Evolutionary conservation across 1,140 invertebrate species (phyloP).

Genomic region (Dinoponera quadriceps): DNA sequence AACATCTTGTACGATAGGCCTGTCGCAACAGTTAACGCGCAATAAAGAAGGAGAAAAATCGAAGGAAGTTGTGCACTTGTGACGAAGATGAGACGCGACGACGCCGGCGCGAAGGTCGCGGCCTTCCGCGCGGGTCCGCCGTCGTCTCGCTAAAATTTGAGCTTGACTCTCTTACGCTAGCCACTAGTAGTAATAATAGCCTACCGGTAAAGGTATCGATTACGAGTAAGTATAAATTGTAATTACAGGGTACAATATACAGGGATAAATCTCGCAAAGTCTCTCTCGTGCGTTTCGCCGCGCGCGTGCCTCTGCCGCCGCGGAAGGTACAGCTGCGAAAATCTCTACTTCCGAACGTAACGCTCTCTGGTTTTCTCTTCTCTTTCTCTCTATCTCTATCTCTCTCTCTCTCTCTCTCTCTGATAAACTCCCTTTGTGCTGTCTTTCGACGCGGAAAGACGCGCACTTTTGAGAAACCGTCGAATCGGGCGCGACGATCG

Average conservation of each 20-base stretch:
- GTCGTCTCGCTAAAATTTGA: slow-evolving; percentile 80
- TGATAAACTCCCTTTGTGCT: slow-evolving; percentile 17
- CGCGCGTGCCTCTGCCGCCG: slow-evolving; percentile 7
- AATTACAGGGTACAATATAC: slow-evolving; percentile 84
- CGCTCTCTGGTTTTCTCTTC: background rate
- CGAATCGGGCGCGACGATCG: no score
- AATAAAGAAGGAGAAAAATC: slow-evolving; percentile 41
- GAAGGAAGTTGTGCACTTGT: slow-evolving; percentile 72
- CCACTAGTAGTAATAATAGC: slow-evolving; percentile 78
- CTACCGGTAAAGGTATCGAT: slow-evolving; percentile 82
- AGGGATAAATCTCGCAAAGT: slow-evolving; percentile 74
- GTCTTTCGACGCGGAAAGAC: background rate
- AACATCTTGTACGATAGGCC: slow-evolving; percentile 70
- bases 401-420: slow-evolving; percentile 1
- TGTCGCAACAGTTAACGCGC: slow-evolving; percentile 59
- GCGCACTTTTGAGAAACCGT: no score
- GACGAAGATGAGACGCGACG: slow-evolving; percentile 70
- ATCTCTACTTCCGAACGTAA: slow-evolving; percentile 23
- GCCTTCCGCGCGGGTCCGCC: slow-evolving; percentile 7
- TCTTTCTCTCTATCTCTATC: background rate
- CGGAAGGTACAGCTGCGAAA: slow-evolving; percentile 29
- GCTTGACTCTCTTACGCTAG: slow-evolving; percentile 80
- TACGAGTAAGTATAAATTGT: slow-evolving; percentile 84
- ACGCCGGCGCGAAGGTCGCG: slow-evolving; percentile 37
- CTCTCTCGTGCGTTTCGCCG: slow-evolving; percentile 22